These are phyloP conservation scores for Diachasmimorpha longicaudata DNA, from an alignment of 1,140 invertebrate species.

Conservation along the genomic window DNA sequence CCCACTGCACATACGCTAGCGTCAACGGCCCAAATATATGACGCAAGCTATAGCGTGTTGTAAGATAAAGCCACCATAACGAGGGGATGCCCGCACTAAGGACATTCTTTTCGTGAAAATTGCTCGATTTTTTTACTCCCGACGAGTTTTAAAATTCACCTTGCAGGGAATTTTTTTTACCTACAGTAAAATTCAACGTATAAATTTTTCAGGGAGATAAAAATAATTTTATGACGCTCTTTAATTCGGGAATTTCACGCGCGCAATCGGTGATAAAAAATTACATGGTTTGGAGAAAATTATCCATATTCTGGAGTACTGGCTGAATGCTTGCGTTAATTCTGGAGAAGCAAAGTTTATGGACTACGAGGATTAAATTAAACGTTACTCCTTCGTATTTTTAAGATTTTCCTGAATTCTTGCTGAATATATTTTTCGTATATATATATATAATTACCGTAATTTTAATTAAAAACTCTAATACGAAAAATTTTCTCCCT, in stretches of 20 bases:
- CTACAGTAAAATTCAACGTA: background rate
- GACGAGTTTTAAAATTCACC: background rate
- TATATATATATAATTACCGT: too few species aligned
- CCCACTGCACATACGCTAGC: conserved; percentile 32
- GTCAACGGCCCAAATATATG: conserved; percentile 56
- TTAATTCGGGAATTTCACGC: background rate
- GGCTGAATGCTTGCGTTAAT: too few species aligned
- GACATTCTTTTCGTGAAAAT: background rate
- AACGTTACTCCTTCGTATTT: too few species aligned
- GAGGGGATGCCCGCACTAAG: background rate
- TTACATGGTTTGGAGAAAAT: background rate
- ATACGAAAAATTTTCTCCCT: too few species aligned
- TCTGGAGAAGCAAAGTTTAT: too few species aligned
- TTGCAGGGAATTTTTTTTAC: background rate
- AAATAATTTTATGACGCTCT: background rate
- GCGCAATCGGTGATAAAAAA: background rate
- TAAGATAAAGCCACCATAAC: conserved; percentile 33
- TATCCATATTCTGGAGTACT: too few species aligned
- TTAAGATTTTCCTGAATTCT: too few species aligned
- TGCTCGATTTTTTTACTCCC: background rate
- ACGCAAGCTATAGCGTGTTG: conserved; percentile 45
- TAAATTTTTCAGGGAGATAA: background rate
- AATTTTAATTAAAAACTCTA: too few species aligned
- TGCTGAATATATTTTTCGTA: too few species aligned
- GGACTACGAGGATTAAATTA: too few species aligned